phyloP scores from a whole-genome alignment of 1,140 invertebrate genomes.

The Andricus grossulariae region DNA sequence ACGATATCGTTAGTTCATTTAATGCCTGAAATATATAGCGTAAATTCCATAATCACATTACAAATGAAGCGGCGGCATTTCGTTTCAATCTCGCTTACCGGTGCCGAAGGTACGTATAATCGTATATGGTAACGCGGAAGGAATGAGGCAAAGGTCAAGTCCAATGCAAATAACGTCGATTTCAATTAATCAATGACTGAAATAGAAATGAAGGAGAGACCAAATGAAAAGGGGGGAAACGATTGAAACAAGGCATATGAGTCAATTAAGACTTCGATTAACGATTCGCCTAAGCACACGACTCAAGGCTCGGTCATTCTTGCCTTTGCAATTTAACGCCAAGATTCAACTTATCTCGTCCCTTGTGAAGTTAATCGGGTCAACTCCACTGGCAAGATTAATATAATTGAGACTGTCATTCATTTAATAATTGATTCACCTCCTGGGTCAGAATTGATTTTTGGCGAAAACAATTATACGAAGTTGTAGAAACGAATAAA shows the following conservation, averaged over 20 bases:
- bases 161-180: slow-evolving; percentile 17
- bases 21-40: not conserved
- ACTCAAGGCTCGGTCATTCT: slow-evolving; percentile 33
- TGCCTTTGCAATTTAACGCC: slow-evolving; percentile 39
- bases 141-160: slow-evolving; percentile 10
- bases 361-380: slow-evolving; percentile 42
- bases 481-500: no score
- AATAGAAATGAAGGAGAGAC: not conserved
- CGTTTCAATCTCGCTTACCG: slow-evolving; percentile 11
- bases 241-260: not conserved
- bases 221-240: not conserved
- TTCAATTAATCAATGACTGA: slow-evolving; percentile 10
- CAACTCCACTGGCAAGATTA: slow-evolving; percentile 41
- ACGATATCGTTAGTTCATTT: slow-evolving; percentile 19
- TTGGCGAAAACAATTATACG: no score
- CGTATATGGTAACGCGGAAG: slow-evolving; percentile 18
- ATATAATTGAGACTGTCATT: slow-evolving; percentile 33
- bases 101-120: not conserved
- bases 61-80: slow-evolving; percentile 16
- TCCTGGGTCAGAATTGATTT: no score
- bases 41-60: slow-evolving; percentile 23
- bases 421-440: no score
- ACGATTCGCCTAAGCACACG: slow-evolving; percentile 19
- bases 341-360: slow-evolving; percentile 18
- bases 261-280: slow-evolving; percentile 9